Percentiles rank a stretch among this genome's conserved stretches.
phyloP scores from a whole-genome alignment of 2,888 invertebrate species.

The Tenthredo mesomela region DNA sequence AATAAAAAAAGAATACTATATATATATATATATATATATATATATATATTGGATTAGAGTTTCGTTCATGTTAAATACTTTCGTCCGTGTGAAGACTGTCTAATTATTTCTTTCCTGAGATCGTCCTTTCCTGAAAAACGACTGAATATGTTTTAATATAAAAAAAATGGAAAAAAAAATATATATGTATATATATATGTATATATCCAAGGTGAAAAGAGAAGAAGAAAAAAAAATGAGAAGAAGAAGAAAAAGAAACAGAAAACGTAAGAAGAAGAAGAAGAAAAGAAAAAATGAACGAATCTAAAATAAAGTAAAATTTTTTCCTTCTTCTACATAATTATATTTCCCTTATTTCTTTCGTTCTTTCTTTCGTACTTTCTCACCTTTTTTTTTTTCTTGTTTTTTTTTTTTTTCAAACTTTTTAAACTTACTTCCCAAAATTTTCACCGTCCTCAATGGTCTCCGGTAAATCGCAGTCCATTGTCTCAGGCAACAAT shows the following conservation, averaged over 20 bases:
- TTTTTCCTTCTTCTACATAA: too few relatives aligned
- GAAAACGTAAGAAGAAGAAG: too few relatives aligned
- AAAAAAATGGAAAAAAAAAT: not conserved
- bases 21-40: not conserved
- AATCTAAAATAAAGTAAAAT: too few relatives aligned
- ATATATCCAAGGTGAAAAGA: too few relatives aligned
- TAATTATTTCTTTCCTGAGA: not conserved
- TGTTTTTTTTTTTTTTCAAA: not conserved
- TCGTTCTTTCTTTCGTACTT: too few relatives aligned
- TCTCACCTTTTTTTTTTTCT: too few relatives aligned
- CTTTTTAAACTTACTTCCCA: conserved; percentile 70
- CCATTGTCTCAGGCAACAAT: conserved; percentile 79
- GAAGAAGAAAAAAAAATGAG: not conserved
- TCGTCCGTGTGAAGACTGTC: not conserved
- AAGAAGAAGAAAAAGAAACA: too few relatives aligned
- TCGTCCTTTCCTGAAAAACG: conserved; percentile 1
- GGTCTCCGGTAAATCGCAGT: conserved; percentile 79
- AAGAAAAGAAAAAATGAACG: too few relatives aligned
- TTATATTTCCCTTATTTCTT: too few relatives aligned
- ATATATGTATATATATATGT: too few relatives aligned
- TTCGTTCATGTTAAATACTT: not conserved
- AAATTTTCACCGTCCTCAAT: conserved; percentile 79
- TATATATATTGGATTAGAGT: not conserved
- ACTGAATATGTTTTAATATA: not conserved
- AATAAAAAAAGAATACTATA: not conserved